These are phyloP conservation scores for Desoria tigrina DNA, from an alignment of 2,888 invertebrate species.

Conservation along the genomic window DNA sequence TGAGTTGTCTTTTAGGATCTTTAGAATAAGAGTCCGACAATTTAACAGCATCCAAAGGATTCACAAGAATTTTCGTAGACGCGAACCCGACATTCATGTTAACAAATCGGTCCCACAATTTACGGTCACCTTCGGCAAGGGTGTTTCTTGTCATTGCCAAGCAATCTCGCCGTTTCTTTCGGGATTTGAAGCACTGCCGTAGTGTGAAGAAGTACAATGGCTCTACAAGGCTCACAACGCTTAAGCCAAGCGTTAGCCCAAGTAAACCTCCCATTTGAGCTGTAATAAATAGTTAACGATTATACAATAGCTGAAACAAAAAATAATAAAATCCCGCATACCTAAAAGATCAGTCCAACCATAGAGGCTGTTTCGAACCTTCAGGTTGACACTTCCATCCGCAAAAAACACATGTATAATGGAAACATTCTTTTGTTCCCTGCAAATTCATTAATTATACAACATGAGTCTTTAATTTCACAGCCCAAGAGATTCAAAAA, in stretches of 20 bases:
- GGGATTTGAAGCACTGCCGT: neutral
- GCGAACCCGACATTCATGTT: neutral
- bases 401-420: slow-evolving; percentile 41
- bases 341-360: slow-evolving; percentile 29
- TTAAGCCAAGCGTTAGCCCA: slow-evolving; percentile 12
- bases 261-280: slow-evolving; percentile 14
- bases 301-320: neutral
- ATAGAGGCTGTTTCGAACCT: slow-evolving; percentile 33
- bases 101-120: too few species aligned
- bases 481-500: neutral
- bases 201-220: slow-evolving; percentile 10
- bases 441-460: slow-evolving; percentile 4
- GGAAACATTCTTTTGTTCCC: slow-evolving; percentile 25
- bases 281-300: neutral
- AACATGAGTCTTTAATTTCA: neutral
- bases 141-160: too few species aligned
- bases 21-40: neutral
- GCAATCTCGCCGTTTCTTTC: too few species aligned
- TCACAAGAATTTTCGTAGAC: neutral
- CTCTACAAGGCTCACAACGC: slow-evolving; percentile 9
- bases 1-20: neutral
- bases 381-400: slow-evolving; percentile 17
- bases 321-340: slow-evolving; percentile 4
- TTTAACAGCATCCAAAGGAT: neutral
- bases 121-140: too few species aligned